These are phyloP conservation scores for Pristionchus entomophagus DNA, from an alignment of 2,888 invertebrate species.

Conservation along the genomic window DNA sequence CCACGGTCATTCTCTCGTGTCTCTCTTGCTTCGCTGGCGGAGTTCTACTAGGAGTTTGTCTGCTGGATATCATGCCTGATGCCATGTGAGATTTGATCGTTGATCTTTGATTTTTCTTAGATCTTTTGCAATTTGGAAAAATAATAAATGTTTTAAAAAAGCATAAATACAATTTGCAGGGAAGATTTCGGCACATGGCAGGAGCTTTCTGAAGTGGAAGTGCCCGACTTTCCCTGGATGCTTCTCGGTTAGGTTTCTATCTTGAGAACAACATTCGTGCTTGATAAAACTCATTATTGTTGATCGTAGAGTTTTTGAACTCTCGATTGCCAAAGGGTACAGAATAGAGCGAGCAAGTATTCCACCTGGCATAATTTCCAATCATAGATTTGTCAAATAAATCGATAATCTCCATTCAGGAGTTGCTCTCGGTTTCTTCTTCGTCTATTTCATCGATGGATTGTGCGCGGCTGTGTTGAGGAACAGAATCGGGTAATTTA, in stretches of 20 bases:
- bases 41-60: conserved; percentile 28
- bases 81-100: conserved; percentile 24
- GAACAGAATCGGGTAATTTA: conserved; percentile 22
- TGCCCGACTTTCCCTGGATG: conserved; percentile 52
- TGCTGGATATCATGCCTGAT: conserved; percentile 42
- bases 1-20: conserved; percentile 52
- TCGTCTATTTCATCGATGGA: conserved; percentile 69
- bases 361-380: no score
- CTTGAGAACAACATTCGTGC: background rate
- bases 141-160: no score
- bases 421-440: conserved; percentile 63
- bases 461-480: conserved; percentile 50
- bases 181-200: conserved; percentile 50
- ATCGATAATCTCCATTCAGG: conserved; percentile 46
- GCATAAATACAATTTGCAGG: no score
- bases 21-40: conserved; percentile 40
- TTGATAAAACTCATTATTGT: no score
- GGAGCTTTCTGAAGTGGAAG: conserved; percentile 25
- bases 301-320: no score
- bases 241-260: conserved; percentile 9
- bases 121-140: background rate
- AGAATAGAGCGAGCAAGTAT: no score
- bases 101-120: background rate
- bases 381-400: background rate
- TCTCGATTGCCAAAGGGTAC: no score